phyloP scores from a whole-genome alignment of 1,140 invertebrate species.

The Lepidurus arcticus region DNA sequence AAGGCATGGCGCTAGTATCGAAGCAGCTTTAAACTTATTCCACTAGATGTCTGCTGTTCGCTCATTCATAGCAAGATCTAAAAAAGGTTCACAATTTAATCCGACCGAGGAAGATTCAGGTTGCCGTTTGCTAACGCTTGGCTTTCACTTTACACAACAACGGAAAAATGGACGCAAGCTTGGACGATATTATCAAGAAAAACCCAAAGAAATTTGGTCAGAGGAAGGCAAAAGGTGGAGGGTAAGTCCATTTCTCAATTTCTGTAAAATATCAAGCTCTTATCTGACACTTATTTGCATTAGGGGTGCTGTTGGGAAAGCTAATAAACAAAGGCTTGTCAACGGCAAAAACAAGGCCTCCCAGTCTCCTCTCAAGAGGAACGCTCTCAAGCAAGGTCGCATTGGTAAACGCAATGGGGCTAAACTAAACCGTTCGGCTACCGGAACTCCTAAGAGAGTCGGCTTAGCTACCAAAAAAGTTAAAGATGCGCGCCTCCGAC shows the following conservation, averaged over 20 bases:
- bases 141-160: constrained; percentile 15
- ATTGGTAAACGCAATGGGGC: background rate
- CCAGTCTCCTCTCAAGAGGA: background rate
- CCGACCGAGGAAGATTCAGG: no score
- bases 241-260: background rate
- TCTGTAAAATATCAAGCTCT: background rate
- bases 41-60: no score
- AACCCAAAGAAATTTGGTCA: constrained; percentile 30
- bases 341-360: background rate
- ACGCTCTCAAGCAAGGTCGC: constrained; percentile 22
- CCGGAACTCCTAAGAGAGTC: background rate
- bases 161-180: constrained; percentile 33
- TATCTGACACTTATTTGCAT: background rate
- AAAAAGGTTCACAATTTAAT: no score
- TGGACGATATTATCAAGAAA: constrained; percentile 38
- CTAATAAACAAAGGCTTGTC: background rate
- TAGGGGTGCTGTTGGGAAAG: constrained; percentile 18
- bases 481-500: constrained; percentile 61
- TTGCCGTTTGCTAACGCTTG: no score
- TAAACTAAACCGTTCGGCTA: constrained; percentile 10
- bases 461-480: constrained; percentile 36
- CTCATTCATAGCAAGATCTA: no score
- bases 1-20: no score
- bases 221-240: constrained; percentile 25
- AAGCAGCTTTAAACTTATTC: no score